Percentiles rank a stretch among this genome's conserved stretches.
These are phyloP conservation scores for Tursiops truncatus DNA, from an alignment of 2,113 vertebrate species.

Conservation along the genomic window DNA sequence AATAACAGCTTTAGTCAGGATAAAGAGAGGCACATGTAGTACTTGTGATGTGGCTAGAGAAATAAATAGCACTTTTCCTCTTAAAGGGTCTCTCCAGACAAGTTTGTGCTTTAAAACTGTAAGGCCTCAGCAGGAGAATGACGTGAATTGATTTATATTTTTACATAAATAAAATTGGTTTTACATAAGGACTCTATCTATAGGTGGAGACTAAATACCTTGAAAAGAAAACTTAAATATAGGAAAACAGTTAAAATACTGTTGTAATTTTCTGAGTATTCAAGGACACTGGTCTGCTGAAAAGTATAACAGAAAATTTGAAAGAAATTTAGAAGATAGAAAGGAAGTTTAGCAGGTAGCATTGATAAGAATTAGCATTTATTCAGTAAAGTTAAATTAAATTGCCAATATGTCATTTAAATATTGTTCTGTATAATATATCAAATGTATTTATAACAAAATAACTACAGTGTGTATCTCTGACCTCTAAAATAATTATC, in stretches of 20 bases:
- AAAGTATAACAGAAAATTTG: neutral
- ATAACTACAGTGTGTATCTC: neutral
- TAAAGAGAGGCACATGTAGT: neutral
- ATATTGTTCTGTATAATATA: neutral
- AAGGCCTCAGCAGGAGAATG: neutral
- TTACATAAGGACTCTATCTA: neutral
- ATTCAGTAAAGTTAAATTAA: neutral
- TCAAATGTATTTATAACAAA: neutral
- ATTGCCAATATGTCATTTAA: neutral
- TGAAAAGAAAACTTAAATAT: neutral
- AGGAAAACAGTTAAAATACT: neutral
- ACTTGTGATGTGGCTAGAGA: neutral
- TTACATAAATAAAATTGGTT: neutral
- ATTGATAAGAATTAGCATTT: neutral
- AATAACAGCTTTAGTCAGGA: neutral
- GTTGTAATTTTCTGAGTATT: neutral
- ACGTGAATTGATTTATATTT: neutral
- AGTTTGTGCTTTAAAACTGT: neutral
- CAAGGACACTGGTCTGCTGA: neutral
- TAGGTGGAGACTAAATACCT: neutral
- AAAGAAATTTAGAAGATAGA: neutral
- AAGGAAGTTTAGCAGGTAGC: neutral
- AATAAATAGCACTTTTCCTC: neutral
- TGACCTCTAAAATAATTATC: neutral
- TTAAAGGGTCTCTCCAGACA: neutral